phyloP scores from a whole-genome alignment of 2,797 vertebrate genomes.

The Gambelia wislizenii region DNA sequence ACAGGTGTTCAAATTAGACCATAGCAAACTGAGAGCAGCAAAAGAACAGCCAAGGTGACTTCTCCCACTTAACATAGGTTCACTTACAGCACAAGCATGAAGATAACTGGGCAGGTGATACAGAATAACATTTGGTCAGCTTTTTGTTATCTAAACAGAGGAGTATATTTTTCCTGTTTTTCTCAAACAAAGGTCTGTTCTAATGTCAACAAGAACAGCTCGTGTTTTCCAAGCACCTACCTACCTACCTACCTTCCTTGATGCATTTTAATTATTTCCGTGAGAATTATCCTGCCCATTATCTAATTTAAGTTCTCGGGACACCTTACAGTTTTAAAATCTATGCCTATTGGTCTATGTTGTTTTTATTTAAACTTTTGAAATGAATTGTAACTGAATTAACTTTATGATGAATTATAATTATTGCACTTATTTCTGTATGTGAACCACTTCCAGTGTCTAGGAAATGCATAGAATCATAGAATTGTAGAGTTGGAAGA shows the following conservation, averaged over 20 bases:
- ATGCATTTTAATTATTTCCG: not conserved
- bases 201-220: not conserved
- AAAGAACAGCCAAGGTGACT: slow-evolving; percentile 48
- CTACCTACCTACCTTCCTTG: too few species aligned
- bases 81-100: not conserved
- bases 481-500: too few species aligned
- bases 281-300: not conserved
- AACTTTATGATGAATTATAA: not conserved
- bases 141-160: slow-evolving; percentile 18
- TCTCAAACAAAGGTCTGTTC: not conserved
- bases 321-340: not conserved
- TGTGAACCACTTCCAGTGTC: not conserved
- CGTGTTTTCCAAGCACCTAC: not conserved
- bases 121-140: not conserved
- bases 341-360: not conserved
- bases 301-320: too few species aligned
- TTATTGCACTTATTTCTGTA: not conserved
- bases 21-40: not conserved
- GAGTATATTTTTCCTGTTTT: not conserved
- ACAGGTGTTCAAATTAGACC: not conserved
- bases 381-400: not conserved
- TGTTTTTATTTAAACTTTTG: not conserved
- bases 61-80: slow-evolving; percentile 23
- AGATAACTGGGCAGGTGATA: not conserved
- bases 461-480: too few species aligned